Evolutionary conservation across 2,888 invertebrate species (phyloP), one percentile per base, ranked within the genome.

Genomic region (Cantharis flavilabris): DNA sequence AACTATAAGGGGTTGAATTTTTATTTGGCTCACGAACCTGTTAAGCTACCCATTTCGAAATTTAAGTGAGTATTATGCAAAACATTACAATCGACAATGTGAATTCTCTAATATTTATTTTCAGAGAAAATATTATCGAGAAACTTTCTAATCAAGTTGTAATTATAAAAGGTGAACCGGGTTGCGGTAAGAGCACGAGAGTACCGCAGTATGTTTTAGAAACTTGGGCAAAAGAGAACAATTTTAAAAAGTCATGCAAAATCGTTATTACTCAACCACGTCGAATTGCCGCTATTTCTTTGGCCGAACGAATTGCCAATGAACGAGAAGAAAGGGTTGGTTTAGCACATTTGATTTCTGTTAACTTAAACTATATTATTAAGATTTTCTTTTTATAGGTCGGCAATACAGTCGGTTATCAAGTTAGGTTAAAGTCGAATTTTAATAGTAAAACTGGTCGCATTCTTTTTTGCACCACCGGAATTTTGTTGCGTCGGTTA

Each of bases 141-240:
- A 85, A 90, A 0, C 81, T 94, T 1, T 82, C 88, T 0, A 90
- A 91, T 79, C 90, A 90, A 30, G 91, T 92, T 0, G 79, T 91
- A 0, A 89, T 94, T 2, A 89, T 94, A 67, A 92, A 92, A 76
- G 94, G 94, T 0, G 92, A 93, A 76, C 93, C 94, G 0, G 94
- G 94, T 0, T 94, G 94, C 85, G 94, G 94, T 0, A 94, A 94
- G 85, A 94, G 94, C 23, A 94, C 93, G 0, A 90, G 94, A 72
- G 91, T 92, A 9, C 94, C 94, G 0, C 92, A 93, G 64, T 91
- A 90, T 81, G 89, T 92, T 64, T 82, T 92, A 73, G 91, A 92
- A 87, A 87, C 82, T 82, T 93, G 85, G 87, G 87, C 88, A 3
- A 81, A 81, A 72, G 82, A 83, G 64, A 80, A 71, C 13, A 76